Conservation (phyloP, 2,888 invertebrate genomes). For the Chrysolina haemoptera region DNA sequence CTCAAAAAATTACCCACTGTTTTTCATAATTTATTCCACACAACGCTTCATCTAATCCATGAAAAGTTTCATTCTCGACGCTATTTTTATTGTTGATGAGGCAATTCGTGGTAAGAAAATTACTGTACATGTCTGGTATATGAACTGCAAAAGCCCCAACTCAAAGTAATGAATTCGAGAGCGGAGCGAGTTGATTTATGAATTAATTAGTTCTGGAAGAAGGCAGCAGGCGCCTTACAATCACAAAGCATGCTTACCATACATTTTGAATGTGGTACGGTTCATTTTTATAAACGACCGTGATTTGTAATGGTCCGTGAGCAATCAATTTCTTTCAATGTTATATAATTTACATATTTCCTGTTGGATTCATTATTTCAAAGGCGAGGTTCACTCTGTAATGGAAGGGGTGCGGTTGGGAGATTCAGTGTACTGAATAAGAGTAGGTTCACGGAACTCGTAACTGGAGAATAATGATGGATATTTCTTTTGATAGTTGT, state of each 20-base stretch:
- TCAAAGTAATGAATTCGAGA: conserved; percentile 22
- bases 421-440: conserved; percentile 7
- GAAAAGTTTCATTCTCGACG: neutral
- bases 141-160: conserved; percentile 4
- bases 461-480: neutral
- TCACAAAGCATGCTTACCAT: conserved; percentile 36
- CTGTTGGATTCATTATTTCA: conserved; percentile 27
- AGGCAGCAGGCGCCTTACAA: conserved; percentile 51
- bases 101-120: neutral
- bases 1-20: too few relatives aligned
- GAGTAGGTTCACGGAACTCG: neutral
- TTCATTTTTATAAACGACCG: conserved; percentile 39
- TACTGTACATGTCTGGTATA: conserved; percentile 1
- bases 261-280: conserved; percentile 33
- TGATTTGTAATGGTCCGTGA: conserved; percentile 34
- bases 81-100: neutral
- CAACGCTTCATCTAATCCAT: neutral
- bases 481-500: neutral
- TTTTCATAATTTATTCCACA: too few relatives aligned
- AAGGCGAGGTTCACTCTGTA: conserved; percentile 17
- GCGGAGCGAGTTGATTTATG: conserved; percentile 56
- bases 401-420: conserved; percentile 13
- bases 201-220: conserved; percentile 59
- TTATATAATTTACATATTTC: conserved; percentile 32
- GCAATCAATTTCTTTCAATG: conserved; percentile 32